Percentiles rank a stretch among this genome's conserved stretches.
Evolutionary conservation across 1,140 invertebrate species (phyloP).

Genomic region (Ctenoplectra terminalis): DNA sequence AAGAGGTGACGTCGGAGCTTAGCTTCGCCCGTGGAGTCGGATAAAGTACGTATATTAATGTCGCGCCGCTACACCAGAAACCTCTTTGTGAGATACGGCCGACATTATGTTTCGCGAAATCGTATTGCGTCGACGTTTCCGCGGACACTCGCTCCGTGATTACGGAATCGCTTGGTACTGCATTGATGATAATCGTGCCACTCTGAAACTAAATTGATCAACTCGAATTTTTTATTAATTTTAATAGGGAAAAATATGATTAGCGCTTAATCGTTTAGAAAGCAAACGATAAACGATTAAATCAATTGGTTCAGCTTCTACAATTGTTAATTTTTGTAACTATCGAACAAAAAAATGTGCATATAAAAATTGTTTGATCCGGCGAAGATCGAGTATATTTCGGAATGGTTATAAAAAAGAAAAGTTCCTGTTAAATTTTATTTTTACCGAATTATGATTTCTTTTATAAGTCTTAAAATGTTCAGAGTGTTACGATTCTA

Average conservation of each 20-base stretch:
- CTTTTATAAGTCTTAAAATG: background rate
- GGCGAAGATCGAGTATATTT: too few relatives aligned
- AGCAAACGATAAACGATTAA: too few relatives aligned
- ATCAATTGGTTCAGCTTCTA: too few relatives aligned
- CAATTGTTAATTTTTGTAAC: too few relatives aligned
- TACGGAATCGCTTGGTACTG: background rate
- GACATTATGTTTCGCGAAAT: conserved; percentile 30
- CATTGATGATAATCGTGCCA: background rate
- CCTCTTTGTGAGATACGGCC: conserved; percentile 35
- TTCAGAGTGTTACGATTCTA: background rate
- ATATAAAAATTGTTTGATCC: too few relatives aligned
- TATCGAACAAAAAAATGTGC: too few relatives aligned
- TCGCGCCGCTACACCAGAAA: conserved; percentile 39
- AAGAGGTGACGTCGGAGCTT: conserved; percentile 37
- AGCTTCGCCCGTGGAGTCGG: conserved; percentile 29
- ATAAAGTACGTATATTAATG: conserved; percentile 56
- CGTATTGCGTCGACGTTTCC: background rate
- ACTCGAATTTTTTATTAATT: too few relatives aligned
- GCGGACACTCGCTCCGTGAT: background rate
- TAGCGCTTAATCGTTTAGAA: too few relatives aligned
- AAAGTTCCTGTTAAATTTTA: background rate
- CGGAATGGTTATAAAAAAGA: too few relatives aligned
- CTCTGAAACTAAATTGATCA: too few relatives aligned
- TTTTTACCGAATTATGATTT: too few relatives aligned
- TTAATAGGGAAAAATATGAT: too few relatives aligned